Conservation (phyloP, 2,888 invertebrate species). For the Cheilosia scutellata region DNA sequence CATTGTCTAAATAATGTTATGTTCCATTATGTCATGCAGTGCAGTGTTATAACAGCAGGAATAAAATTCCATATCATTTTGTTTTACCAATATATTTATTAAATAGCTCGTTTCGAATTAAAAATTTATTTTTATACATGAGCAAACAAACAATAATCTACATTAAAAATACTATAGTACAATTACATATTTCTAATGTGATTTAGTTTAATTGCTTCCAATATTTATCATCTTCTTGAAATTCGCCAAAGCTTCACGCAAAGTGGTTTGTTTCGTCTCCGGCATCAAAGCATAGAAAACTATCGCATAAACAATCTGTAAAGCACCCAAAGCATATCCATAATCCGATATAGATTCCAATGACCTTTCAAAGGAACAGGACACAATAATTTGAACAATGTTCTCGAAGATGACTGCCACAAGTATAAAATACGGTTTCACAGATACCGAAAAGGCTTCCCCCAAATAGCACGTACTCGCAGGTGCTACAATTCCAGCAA, state of each 20-base stretch:
- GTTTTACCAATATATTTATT: too few species aligned
- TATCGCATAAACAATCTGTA: conserved; percentile 76
- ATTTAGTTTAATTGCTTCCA: too few species aligned
- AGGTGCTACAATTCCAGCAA: conserved; percentile 78
- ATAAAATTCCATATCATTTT: too few species aligned
- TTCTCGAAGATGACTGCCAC: conserved; percentile 79
- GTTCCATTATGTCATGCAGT: too few species aligned
- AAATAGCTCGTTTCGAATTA: too few species aligned
- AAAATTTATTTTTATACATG: too few species aligned
- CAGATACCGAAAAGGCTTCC: conserved; percentile 80
- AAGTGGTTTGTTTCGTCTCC: conserved; percentile 79
- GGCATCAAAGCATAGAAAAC: conserved; percentile 78
- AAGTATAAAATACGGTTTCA: conserved; percentile 78
- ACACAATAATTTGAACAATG: conserved; percentile 69
- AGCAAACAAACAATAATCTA: too few species aligned
- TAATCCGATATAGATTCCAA: conserved; percentile 48
- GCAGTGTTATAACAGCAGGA: too few species aligned
- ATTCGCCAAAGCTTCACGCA: conserved; percentile 78
- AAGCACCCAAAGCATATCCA: conserved; percentile 73
- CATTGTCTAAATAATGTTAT: too few species aligned
- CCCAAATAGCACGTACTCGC: conserved; percentile 79
- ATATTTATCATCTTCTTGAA: conserved; percentile 65
- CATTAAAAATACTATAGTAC: too few species aligned
- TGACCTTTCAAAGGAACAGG: neutral
- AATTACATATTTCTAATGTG: too few species aligned